These are phyloP conservation scores for Odocoileus virginianus DNA, from an alignment of 2,113 vertebrate genomes.

Conservation along the genomic window DNA sequence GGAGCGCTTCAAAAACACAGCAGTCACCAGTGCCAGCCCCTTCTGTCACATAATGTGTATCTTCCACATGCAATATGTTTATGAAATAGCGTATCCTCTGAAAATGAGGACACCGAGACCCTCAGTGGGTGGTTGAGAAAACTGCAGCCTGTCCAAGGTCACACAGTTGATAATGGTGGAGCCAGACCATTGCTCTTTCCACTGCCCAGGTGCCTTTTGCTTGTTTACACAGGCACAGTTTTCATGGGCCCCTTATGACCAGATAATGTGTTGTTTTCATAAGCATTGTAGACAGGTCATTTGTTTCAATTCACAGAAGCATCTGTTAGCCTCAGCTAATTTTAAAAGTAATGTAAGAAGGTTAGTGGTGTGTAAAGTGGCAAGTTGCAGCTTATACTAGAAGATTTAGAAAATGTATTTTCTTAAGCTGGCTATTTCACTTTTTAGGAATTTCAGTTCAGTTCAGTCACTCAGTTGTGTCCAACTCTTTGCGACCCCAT, in stretches of 20 bases:
- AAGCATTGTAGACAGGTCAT: constrained; percentile 8
- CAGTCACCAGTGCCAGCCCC: background rate
- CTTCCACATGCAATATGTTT: background rate
- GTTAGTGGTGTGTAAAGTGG: background rate
- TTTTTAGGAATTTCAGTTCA: constrained; percentile 40
- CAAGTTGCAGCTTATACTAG: background rate
- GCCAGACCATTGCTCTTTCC: background rate
- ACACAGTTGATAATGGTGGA: background rate
- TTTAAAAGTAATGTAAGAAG: constrained; percentile 16
- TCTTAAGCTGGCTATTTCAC: constrained; percentile 4
- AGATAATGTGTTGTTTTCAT: constrained; percentile 12
- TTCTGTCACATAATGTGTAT: background rate
- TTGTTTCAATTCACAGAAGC: constrained; percentile 35
- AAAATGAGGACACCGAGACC: background rate
- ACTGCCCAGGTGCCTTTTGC: background rate
- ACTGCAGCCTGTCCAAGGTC: background rate
- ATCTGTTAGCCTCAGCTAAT: constrained; percentile 10
- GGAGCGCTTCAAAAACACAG: background rate
- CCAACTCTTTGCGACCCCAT: background rate
- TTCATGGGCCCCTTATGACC: background rate
- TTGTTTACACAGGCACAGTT: background rate
- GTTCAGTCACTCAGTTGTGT: background rate
- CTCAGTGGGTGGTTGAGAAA: background rate
- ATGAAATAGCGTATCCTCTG: background rate
- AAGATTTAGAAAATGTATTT: constrained; percentile 19